Percentiles rank a stretch among this genome's conserved stretches.
These are phyloP conservation scores for Nomada fabriciana DNA, from an alignment of 2,888 invertebrate species.

Conservation along the genomic window DNA sequence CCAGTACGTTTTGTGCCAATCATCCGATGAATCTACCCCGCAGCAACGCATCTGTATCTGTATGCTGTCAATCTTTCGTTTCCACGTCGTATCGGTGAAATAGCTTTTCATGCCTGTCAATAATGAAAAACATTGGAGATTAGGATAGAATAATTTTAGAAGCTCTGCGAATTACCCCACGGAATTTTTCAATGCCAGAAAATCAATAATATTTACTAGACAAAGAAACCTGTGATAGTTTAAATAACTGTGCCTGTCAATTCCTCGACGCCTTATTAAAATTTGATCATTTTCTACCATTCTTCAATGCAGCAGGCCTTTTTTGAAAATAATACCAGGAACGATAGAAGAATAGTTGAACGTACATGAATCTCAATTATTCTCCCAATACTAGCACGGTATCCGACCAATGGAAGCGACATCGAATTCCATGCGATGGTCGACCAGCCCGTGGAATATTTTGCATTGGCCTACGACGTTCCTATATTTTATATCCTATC, in stretches of 20 bases:
- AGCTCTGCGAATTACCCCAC: no score
- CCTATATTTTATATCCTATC: constrained; percentile 43
- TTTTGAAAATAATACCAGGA: not conserved
- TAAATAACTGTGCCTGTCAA: no score
- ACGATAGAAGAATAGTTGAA: constrained; percentile 1
- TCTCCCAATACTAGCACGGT: constrained; percentile 7
- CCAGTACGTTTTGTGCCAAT: constrained; percentile 87
- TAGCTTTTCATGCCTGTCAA: constrained; percentile 85
- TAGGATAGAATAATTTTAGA: no score
- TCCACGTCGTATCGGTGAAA: constrained; percentile 86
- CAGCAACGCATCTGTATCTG: constrained; percentile 86
- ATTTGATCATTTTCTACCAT: no score
- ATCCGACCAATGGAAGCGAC: not conserved
- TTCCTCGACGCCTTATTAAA: no score
- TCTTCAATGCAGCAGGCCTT: not conserved
- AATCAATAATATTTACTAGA: no score
- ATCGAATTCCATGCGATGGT: constrained; percentile 27
- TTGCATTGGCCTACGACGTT: constrained; percentile 32
- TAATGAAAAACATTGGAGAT: not conserved
- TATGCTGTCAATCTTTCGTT: constrained; percentile 86
- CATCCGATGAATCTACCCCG: constrained; percentile 85
- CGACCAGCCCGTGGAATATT: constrained; percentile 24
- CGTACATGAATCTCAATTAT: constrained; percentile 46
- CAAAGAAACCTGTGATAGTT: no score
- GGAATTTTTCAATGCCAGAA: no score